phyloP scores from a whole-genome alignment of 1,140 invertebrate species.

The honey bee (Apis mellifera) region DNA sequence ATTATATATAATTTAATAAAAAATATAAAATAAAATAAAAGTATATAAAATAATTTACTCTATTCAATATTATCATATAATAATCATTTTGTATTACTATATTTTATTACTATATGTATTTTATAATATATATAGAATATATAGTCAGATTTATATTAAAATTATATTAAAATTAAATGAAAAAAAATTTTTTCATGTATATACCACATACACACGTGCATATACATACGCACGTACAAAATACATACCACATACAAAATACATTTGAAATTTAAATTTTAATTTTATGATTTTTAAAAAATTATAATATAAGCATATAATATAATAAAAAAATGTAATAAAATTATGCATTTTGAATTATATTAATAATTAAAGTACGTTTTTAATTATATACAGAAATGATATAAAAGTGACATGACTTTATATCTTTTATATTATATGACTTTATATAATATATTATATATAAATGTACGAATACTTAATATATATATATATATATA shows the following conservation, averaged over 20 bases:
- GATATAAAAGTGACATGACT: constrained; percentile 35
- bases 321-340: constrained; percentile 42
- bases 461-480: constrained; percentile 12
- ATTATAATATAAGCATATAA: constrained; percentile 40
- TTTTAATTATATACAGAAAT: constrained; percentile 42
- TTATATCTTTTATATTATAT: too few relatives aligned
- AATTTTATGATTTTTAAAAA: constrained; percentile 38
- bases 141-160: not conserved
- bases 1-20: too few relatives aligned
- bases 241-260: constrained; percentile 38
- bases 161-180: not conserved
- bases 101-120: not conserved
- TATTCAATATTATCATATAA: constrained; percentile 29
- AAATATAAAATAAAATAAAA: not conserved
- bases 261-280: constrained; percentile 18
- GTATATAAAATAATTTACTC: constrained; percentile 21
- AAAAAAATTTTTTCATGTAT: not conserved
- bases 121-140: not conserved
- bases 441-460: constrained; percentile 37
- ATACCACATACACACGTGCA: constrained; percentile 5
- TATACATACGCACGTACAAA: constrained; percentile 17
- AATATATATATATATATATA: constrained; percentile 5
- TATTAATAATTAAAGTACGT: not conserved
- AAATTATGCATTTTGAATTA: constrained; percentile 27
- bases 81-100: not conserved